A percentile compares a stretch with the other conserved stretches of the same genome.
Evolutionary conservation across 2,113 vertebrate genomes (phyloP).

Genomic region (Brevimyrus niger): DNA sequence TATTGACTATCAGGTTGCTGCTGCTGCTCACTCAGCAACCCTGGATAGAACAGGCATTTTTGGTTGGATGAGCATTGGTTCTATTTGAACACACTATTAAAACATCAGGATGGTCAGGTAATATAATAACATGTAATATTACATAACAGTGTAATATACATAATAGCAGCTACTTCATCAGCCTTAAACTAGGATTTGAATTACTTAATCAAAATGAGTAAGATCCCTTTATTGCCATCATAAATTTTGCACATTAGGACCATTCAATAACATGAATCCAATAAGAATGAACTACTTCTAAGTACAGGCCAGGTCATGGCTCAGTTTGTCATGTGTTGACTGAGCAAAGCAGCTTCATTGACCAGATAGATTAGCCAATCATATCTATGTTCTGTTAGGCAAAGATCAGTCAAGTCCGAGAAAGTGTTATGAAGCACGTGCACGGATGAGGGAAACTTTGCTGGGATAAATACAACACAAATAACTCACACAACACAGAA

Average conservation of each 20-base stretch:
- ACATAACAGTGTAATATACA: not conserved
- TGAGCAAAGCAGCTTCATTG: not conserved
- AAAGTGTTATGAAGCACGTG: not conserved
- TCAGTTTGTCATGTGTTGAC: not conserved
- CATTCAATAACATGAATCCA: not conserved
- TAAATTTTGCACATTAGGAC: not conserved
- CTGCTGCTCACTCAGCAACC: not conserved
- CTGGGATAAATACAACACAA: not conserved
- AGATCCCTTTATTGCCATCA: too few relatives aligned
- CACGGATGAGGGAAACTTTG: not conserved
- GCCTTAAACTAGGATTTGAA: too few relatives aligned
- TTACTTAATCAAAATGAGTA: not conserved
- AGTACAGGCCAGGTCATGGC: not conserved
- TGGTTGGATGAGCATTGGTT: not conserved
- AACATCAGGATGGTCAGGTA: not conserved
- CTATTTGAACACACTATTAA: not conserved
- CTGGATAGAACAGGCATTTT: not conserved
- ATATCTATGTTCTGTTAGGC: not conserved
- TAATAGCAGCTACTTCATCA: not conserved
- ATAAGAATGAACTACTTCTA: not conserved
- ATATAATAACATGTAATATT: too few relatives aligned
- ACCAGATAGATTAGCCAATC: not conserved
- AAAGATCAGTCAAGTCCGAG: not conserved
- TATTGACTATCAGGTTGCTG: not conserved
- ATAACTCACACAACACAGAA: not conserved